Evolutionary conservation across 2,113 vertebrate species (phyloP).

Genomic region (Anarrhichthys ocellatus): DNA sequence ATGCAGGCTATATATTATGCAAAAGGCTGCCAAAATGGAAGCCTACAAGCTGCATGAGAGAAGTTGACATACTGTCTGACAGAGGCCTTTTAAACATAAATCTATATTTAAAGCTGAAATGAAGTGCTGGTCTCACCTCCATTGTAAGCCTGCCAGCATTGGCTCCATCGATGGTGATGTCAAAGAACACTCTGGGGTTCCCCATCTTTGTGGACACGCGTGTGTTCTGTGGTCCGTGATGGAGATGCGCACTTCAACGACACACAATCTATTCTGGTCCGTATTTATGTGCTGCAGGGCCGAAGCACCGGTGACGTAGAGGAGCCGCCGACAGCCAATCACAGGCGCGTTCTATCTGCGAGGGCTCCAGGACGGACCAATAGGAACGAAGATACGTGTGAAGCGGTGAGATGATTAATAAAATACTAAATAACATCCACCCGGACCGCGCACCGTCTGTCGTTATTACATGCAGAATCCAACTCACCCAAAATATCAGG

Average conservation of each 20-base stretch:
- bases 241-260: not conserved
- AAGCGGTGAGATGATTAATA: not conserved
- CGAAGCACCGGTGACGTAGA: not conserved
- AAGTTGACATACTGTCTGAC: not conserved
- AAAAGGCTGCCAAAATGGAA: not conserved
- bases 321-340: conserved; percentile 47
- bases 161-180: conserved; percentile 70
- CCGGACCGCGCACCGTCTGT: too few species aligned
- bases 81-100: too few species aligned
- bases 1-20: not conserved
- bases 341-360: not conserved
- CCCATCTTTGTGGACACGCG: conserved; percentile 67
- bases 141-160: conserved; percentile 81
- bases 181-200: conserved; percentile 84
- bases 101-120: too few species aligned
- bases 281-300: rapidly evolving
- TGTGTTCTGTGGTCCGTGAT: not conserved
- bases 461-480: too few species aligned
- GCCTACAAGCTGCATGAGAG: not conserved
- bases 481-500: too few species aligned
- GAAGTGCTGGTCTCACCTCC: conserved; percentile 78
- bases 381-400: not conserved
- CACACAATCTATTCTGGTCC: not conserved
- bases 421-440: not conserved
- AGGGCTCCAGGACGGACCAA: conserved; percentile 23